A percentile compares a stretch with the other conserved stretches of the same genome.
Evolutionary conservation across 2,888 invertebrate genomes (phyloP).

Genomic region (Ennomos fuscantarius): DNA sequence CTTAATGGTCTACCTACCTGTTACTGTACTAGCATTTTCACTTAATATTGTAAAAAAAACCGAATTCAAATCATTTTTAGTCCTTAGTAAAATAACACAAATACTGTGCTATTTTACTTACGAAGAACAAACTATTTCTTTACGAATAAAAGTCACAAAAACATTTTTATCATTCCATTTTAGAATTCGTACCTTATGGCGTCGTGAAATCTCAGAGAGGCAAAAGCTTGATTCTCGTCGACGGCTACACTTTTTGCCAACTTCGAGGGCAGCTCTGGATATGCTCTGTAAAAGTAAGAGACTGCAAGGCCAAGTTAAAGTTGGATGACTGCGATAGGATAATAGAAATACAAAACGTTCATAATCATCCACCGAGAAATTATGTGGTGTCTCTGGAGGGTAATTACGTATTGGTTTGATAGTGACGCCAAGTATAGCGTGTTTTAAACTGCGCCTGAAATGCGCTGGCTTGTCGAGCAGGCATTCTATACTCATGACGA

Average conservation of each 20-base stretch:
- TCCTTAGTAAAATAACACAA: no score
- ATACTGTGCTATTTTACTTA: no score
- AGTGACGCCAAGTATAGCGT: no score
- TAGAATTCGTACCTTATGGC: conserved; percentile 25
- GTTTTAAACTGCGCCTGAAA: no score
- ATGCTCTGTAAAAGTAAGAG: neutral
- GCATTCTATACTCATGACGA: no score
- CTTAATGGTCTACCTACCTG: conserved; percentile 7
- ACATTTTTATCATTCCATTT: neutral
- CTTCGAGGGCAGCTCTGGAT: neutral
- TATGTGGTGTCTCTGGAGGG: conserved; percentile 25
- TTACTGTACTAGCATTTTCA: no score
- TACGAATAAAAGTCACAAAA: no score
- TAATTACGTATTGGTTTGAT: conserved; percentile 4
- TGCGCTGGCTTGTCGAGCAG: no score
- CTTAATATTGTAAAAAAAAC: no score
- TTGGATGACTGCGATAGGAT: conserved; percentile 28
- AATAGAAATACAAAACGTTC: conserved; percentile 24
- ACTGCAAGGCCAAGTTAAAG: conserved; percentile 38
- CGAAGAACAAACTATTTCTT: no score
- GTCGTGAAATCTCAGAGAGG: conserved; percentile 37
- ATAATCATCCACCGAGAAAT: conserved; percentile 39
- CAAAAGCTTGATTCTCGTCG: conserved; percentile 35
- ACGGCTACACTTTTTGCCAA: conserved; percentile 37
- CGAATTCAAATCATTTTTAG: no score